Evolutionary conservation across 1,140 invertebrate genomes (phyloP).

Genomic region (Pachypsylla venusta): DNA sequence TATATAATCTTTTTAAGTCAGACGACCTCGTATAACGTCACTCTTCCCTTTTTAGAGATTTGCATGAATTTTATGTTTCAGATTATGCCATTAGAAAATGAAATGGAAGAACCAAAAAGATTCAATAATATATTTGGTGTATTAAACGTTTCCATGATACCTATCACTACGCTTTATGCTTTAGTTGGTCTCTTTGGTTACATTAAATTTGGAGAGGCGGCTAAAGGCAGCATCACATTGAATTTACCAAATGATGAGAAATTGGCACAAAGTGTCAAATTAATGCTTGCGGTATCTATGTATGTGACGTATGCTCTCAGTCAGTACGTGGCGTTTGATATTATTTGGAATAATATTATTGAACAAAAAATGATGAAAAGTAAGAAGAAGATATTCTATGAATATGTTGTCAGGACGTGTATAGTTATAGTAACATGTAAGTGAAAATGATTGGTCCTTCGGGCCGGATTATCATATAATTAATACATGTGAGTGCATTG

Average conservation of each 20-base stretch:
- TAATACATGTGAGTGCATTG: slow-evolving; percentile 14
- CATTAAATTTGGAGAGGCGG: slow-evolving; percentile 33
- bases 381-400: slow-evolving; percentile 1
- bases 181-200: slow-evolving; percentile 38
- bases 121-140: slow-evolving; percentile 34
- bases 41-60: too few species aligned
- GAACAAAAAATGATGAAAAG: background rate
- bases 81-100: slow-evolving; percentile 38
- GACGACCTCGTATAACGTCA: too few species aligned
- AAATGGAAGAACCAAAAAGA: slow-evolving; percentile 33
- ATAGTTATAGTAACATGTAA: slow-evolving; percentile 13
- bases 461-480: slow-evolving; percentile 7
- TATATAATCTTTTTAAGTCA: too few species aligned
- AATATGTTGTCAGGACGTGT: slow-evolving; percentile 10
- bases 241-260: slow-evolving; percentile 31
- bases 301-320: slow-evolving; percentile 43
- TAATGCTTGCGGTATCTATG: slow-evolving; percentile 39
- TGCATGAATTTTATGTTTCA: slow-evolving; percentile 22
- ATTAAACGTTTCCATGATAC: slow-evolving; percentile 34
- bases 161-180: slow-evolving; percentile 32
- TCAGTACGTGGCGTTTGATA: slow-evolving; percentile 43
- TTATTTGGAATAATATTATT: slow-evolving; percentile 33
- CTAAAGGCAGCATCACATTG: slow-evolving; percentile 29
- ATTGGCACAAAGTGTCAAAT: slow-evolving; percentile 35
- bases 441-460: too few species aligned